Evolutionary conservation across 2,797 vertebrate species (phyloP), one percentile per base, ranked within the genome.

Genomic region (Acrossocheilus wenchowensis): DNA sequence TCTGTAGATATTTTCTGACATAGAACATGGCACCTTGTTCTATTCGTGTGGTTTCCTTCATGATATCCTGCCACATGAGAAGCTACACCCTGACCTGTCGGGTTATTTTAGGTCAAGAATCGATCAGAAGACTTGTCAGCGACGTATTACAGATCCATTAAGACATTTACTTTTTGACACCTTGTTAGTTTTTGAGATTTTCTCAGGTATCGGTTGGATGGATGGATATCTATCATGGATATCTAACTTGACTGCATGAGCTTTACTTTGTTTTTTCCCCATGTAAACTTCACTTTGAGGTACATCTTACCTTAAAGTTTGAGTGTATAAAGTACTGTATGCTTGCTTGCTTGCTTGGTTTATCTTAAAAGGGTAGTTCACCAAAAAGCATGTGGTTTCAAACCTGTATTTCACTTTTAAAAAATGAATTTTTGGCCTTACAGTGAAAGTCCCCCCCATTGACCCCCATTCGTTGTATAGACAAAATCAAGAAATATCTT

Each of bases 11-110:
- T 60, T 8, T 8, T 62, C 19, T 62, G 21, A 34, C 3, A 36
- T 6, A 15, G 64, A 68, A 11, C 11, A 17, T 12, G 68, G 36
- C 15, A 72, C 54, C 39, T 72, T 7, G 23, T 57, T 71, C 14
- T 72, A 26, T 36, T 57, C 1, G 23, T 82, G 68, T 72, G 81
- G 81, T 72, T 82, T 82, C 68, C 68, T 72, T 54, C 48, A 41
- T 57, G 36, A 71, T 68, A 82, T 72, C 81, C 81, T 82, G 81
- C 66, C 50, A 11, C 68, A 54, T 19, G 50, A 72, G 50, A 57
- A 82, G 14, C 81, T 17, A 57, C 81, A 57, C 23, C 30, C 64
- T 68, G 79, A 81, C 79, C 64, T 81, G 68, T 19, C 23, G 23
- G 50, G 50, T 57, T 82, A 82, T 82, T 72, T 72, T 30, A 43